These are phyloP conservation scores for Podabrus alpinus DNA, from an alignment of 2,888 invertebrate species.

Conservation along the genomic window DNA sequence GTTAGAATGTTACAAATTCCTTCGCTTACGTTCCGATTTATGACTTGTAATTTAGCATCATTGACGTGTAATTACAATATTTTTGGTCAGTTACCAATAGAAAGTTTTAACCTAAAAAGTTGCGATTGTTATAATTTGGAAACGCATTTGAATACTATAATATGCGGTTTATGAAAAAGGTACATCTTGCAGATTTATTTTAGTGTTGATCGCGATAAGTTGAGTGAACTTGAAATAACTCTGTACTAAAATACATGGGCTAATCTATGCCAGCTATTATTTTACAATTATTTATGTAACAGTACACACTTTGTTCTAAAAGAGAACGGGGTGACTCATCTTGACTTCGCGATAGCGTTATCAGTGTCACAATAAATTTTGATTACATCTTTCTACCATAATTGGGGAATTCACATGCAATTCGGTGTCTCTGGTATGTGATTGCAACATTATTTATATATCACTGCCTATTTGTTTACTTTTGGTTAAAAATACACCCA, in stretches of 20 bases:
- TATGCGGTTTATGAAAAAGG: neutral
- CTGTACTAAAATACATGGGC: neutral
- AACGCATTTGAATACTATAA: neutral
- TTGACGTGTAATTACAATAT: neutral
- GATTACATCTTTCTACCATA: neutral
- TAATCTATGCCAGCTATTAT: neutral
- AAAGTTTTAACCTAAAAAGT: neutral
- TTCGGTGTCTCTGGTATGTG: neutral
- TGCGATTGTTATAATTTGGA: neutral
- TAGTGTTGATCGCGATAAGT: neutral
- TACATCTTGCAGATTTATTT: neutral
- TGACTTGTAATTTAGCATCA: neutral
- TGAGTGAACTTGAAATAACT: neutral
- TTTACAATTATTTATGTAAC: neutral
- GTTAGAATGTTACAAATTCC: neutral
- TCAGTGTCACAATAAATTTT: neutral
- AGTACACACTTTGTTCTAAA: slow-evolving; percentile 1
- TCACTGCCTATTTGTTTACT: neutral
- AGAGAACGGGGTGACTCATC: neutral
- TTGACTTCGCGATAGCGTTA: neutral
- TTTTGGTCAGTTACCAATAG: neutral
- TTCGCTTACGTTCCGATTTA: neutral
- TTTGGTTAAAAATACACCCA: neutral
- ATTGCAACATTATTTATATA: neutral
- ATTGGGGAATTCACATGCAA: neutral